Base-by-base conservation (phyloP, 1,140 invertebrate species). In the Heliconius hermathena region DNA sequence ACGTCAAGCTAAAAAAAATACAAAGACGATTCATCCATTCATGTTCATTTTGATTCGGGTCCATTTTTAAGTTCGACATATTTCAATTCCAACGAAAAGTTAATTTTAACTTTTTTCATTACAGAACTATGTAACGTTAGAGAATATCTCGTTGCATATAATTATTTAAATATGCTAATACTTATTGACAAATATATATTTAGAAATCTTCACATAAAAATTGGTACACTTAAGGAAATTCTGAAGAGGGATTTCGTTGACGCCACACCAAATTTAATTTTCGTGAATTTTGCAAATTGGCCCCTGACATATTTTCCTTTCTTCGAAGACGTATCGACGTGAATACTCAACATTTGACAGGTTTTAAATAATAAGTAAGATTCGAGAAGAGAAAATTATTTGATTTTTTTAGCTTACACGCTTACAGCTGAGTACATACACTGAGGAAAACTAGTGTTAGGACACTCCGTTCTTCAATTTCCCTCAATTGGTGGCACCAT, bases 241-340 rank as follows among this genome's bases (percentile, higher is more conserved):
- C 60, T 66, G 60, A 66, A 16, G 22, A 66, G 60, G 26, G 60
- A 66, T 29, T 66, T 29, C 60, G 57, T 66, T 29, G 60, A 29
- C 22, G 26, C 60, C 11, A 38, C 71, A 72, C 20, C 71, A 72
- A 72, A 72, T 72, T 72, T 20, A 18, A 41, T 72, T 72, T 72
- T 41, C 36, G 9, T n/a, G 20, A 72, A 72, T n/a, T 72, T 72
- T n/a, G 71, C 36, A 72, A 72, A 72, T 71, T 71, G 71, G 71
- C 71, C 18, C 33, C 33, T 72, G 71, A 72, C 71, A 72, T 72
- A 72, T 72, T 72, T 72, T 72, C 33, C 36, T 72, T 72, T 72
- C 18, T n/a, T 41, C 36, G 36, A n/a, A 20, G 13, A 41, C 71
- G 29, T 71, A 72, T 72, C 36, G 71, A 41, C 60, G 26, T 11